Evolutionary conservation across 2,797 vertebrate genomes (phyloP).

Genomic region (Thunnus albacares): DNA sequence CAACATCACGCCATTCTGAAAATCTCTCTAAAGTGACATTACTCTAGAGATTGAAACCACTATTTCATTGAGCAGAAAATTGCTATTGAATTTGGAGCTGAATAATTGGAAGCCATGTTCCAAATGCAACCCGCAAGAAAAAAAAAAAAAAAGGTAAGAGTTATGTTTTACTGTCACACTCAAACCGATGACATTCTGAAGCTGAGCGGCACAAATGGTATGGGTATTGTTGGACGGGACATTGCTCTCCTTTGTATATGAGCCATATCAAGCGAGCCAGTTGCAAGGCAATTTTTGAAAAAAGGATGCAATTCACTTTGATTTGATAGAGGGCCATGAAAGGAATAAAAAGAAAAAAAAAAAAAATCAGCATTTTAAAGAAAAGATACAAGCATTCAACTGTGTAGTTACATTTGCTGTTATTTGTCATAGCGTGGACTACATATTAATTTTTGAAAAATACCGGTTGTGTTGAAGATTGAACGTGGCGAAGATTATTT

Average conservation of each 20-base stretch:
- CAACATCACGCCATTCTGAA: conserved; percentile 81
- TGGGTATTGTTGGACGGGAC: conserved; percentile 84
- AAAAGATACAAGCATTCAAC: conserved; percentile 56
- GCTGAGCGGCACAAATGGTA: conserved; percentile 83
- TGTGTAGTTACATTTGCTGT: conserved; percentile 48
- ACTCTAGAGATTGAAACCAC: conserved; percentile 86
- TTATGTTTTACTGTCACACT: conserved; percentile 86
- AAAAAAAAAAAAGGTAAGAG: conserved; percentile 65
- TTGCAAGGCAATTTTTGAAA: conserved; percentile 78
- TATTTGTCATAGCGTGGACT: conserved; percentile 41
- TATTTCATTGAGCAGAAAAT: conserved; percentile 87
- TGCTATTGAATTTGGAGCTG: conserved; percentile 87
- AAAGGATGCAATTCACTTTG: conserved; percentile 81
- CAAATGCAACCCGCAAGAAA: conserved; percentile 61
- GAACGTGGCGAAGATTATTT: background rate
- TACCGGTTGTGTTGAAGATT: background rate
- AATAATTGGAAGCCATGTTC: conserved; percentile 85
- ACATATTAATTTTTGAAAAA: conserved; percentile 38
- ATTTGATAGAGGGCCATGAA: conserved; percentile 79
- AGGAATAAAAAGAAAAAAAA: conserved; percentile 56
- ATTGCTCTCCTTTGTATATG: conserved; percentile 84
- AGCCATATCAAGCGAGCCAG: conserved; percentile 76
- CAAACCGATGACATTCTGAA: conserved; percentile 85
- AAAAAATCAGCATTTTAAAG: conserved; percentile 65
- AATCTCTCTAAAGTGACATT: conserved; percentile 84